A percentile compares a stretch with the other conserved stretches of the same genome.
Evolutionary conservation across 37 sponge, comb jelly and placozoan species (phyloP).

Genomic region (Ephydatia muelleri): DNA sequence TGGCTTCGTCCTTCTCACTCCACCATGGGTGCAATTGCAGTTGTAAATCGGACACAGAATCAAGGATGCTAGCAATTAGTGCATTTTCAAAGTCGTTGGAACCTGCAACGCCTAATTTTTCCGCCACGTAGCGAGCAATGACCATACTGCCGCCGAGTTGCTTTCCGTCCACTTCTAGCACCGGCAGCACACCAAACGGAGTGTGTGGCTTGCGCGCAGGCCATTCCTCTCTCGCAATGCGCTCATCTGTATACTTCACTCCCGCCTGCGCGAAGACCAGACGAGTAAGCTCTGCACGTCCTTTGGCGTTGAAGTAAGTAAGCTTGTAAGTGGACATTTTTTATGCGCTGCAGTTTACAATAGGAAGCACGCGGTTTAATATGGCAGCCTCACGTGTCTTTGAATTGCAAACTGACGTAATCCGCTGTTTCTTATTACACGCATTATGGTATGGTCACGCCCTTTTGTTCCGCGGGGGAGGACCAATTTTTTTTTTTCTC

Average conservation of each 20-base stretch:
- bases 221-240: constrained; percentile 35
- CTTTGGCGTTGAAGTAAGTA: constrained; percentile 45
- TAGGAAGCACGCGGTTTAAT: too few relatives aligned
- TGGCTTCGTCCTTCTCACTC: constrained; percentile 51
- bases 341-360: not conserved
- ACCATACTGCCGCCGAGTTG: constrained; percentile 33
- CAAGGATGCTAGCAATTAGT: constrained; percentile 46
- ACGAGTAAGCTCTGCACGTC: constrained; percentile 47
- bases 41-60: constrained; percentile 34
- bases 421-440: too few relatives aligned
- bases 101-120: constrained; percentile 55
- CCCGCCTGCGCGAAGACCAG: constrained; percentile 50
- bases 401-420: too few relatives aligned
- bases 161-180: constrained; percentile 64
- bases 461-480: too few relatives aligned
- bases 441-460: too few relatives aligned
- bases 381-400: too few relatives aligned
- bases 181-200: constrained; percentile 46
- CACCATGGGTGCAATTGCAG: not conserved
- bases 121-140: constrained; percentile 44
- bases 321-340: constrained; percentile 52
- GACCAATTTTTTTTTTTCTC: too few relatives aligned
- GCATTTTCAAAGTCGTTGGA: constrained; percentile 58
- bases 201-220: constrained; percentile 14
- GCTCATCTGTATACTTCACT: constrained; percentile 35